These are phyloP conservation scores for Luscinia megarhynchos DNA, from an alignment of 2,797 vertebrate species.

Conservation along the genomic window DNA sequence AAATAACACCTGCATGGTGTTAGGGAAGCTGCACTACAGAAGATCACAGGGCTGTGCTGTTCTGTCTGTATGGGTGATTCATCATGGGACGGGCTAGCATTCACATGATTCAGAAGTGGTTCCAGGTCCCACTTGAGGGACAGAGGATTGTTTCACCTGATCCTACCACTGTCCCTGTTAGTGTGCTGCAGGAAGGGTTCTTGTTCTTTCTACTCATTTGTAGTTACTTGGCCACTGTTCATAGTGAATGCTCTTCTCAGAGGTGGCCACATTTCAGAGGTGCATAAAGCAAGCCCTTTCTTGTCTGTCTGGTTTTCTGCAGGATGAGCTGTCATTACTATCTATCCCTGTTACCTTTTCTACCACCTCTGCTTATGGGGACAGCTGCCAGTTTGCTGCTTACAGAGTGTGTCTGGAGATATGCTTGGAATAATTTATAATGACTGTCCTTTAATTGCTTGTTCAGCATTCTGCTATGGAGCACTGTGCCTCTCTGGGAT, in stretches of 20 bases:
- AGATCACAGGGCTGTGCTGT: neutral
- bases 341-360: neutral
- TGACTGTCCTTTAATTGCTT: constrained; percentile 33
- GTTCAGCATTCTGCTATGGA: neutral
- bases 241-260: neutral
- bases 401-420: neutral
- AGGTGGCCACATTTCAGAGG: neutral
- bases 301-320: neutral
- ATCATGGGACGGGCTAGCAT: fast-evolving
- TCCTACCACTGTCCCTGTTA: neutral
- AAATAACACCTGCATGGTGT: neutral
- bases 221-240: neutral
- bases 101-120: neutral
- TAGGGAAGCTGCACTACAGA: neutral
- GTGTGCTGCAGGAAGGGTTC: neutral
- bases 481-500: neutral
- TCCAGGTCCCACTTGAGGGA: neutral
- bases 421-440: constrained; percentile 29
- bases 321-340: neutral
- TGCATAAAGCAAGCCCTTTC: neutral
- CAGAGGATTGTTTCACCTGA: neutral
- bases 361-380: neutral
- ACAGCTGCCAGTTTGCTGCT: constrained; percentile 16
- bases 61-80: neutral
- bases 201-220: neutral